Base-by-base conservation (phyloP, 2,797 vertebrate genomes). In the Amniataba percoides region DNA sequence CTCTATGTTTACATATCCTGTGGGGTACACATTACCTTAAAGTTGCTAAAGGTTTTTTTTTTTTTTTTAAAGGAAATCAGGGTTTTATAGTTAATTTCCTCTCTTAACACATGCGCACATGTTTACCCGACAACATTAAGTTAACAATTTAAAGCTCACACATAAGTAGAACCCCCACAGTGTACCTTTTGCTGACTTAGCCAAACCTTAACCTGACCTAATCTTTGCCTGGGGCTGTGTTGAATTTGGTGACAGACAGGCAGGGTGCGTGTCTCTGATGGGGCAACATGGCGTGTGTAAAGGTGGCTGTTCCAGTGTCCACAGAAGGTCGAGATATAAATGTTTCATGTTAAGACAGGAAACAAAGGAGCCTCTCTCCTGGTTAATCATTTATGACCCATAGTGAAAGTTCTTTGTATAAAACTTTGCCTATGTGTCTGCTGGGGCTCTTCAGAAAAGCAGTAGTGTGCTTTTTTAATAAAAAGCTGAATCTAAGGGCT, bases 261-360 rank as follows among this genome's bases (percentile, higher is more conserved):
- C 6, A 59, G 39, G 40, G 39, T 81, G 84, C 31, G 31, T 80
- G 74, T 83, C 81, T 83, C 42, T 82, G 82, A 83, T 67, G 72
- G 63, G 60, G 63, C 66, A 73, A 61, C 60, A 60, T 85, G 46
- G 71, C 61, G 67, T 90, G 78, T 78, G 55, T 78, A 76, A 88
- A 87, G 82, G 84, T 82, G 77, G 76, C 72, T 79, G 83, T 85
- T 84, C 46, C 62, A 48, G 36, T 80, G 77, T 87, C 77, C 19
- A 46, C 78, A 66, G 58, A 88, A 88, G 84, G 64, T 82, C 27
- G 9, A 86, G 62, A 53, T 60, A 90, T 91, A 56, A 89, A 92
- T 88, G 82, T 93, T 90, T 93, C 72, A 88, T 80, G n/a, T 60
- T 34, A 21, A 46, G 67, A 77, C 87, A 88, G 89, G 81, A 92